Evolutionary conservation across 2,113 vertebrate species (phyloP), one percentile per base, ranked within the genome.

Genomic region (Nematolebias whitei): DNA sequence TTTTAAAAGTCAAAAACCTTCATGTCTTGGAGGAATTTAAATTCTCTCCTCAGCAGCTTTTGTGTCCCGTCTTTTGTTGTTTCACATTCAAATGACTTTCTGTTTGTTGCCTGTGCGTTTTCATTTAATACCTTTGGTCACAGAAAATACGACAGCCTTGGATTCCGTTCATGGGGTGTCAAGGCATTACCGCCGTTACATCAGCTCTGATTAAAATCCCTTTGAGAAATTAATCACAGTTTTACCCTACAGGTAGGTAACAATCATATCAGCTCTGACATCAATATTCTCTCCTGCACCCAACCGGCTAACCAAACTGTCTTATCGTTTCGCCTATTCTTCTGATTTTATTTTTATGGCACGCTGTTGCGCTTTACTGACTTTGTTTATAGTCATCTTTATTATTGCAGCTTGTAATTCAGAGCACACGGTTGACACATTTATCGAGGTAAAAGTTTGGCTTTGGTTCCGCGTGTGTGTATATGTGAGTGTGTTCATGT

Each of bases 361-460:
- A n/a, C 16, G 47, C n/a, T 16, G 19, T 43, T 65, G 45, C 16
- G 38, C 56, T 71, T 59, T 23, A 48, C 50, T 12, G 43, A 52
- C 61, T 24, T 59, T 50, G 45, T 74, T 72, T 59, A 59, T 49
- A 15, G 52, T 43, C 60, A 2, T 63, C 53, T 56, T 39, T 71
- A 45, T 74, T 68, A 52, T 61, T 39, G 58, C 54, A 15, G 2
- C 57, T 65, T 75, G 67, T 66, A 55, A 78, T 80, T 73, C 74
- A 32, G 41, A 54, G 8, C 32, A 38, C 49, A 24, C 48, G 0
- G 54, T 49, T 49, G 70, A 55, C 71, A 43, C 50, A 64, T 78
- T 75, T 39, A 64, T 68, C 2, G 48, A 52, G 61, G 54, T 13
- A 63, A 82, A 79, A 74, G 35, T 84, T 83, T 66, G 63, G 52